phyloP scores from a whole-genome alignment of 2,113 vertebrate species.

The Syrrhaptes paradoxus region DNA sequence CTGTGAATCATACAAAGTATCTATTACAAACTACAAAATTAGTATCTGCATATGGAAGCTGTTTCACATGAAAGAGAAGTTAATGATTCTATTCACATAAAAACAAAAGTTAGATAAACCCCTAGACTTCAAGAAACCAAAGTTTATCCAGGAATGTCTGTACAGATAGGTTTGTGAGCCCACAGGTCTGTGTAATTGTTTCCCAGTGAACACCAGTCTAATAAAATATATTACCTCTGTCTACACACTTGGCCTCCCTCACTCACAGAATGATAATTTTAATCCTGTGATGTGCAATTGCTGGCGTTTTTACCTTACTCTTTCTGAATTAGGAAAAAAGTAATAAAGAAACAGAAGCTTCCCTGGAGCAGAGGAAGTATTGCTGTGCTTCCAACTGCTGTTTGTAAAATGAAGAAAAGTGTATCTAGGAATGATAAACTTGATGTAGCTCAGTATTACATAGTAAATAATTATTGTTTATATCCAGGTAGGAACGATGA shows the following conservation, averaged over 20 bases:
- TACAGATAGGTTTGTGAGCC: not conserved
- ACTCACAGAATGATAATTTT: not conserved
- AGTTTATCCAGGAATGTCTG: not conserved
- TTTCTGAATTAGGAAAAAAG: not conserved
- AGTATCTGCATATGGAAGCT: not conserved
- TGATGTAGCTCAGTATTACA: not conserved
- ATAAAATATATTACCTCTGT: not conserved
- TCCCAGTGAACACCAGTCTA: not conserved
- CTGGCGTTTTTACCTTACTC: not conserved
- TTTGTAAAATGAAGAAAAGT: not conserved
- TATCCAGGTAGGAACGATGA: not conserved
- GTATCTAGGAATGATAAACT: not conserved
- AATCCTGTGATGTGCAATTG: not conserved
- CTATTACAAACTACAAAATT: not conserved
- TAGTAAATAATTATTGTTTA: not conserved
- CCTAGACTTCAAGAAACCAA: not conserved
- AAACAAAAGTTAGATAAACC: not conserved
- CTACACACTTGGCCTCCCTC: not conserved
- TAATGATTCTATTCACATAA: not conserved
- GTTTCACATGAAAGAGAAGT: not conserved
- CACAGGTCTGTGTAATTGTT: not conserved
- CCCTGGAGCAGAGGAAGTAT: not conserved
- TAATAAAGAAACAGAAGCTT: not conserved
- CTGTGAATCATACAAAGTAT: not conserved
- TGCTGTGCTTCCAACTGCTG: not conserved